phyloP scores from a whole-genome alignment of 2,797 vertebrate species.

The Danio aesculapii region DNA sequence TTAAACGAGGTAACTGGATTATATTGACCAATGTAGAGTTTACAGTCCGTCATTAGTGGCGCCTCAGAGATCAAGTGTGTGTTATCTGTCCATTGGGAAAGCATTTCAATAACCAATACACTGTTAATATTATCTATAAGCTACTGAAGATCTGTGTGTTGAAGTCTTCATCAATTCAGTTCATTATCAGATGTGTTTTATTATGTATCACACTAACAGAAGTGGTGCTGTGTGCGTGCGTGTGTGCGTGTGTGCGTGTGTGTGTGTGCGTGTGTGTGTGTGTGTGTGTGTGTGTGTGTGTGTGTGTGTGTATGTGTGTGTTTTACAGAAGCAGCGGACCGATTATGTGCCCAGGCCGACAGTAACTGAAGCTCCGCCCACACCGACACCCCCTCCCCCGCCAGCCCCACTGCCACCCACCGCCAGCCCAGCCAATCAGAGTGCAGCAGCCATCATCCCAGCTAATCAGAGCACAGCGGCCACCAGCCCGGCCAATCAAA shows the following conservation, averaged over 20 bases:
- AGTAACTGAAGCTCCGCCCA: conserved; percentile 66
- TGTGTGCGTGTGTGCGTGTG: no score
- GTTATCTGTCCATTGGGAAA: neutral
- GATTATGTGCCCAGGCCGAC: conserved; percentile 76
- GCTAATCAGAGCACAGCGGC: conserved; percentile 79
- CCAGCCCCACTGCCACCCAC: conserved; percentile 69
- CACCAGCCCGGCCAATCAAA: neutral
- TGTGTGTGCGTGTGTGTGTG: no score
- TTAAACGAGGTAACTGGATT: conserved; percentile 91
- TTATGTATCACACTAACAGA: no score
- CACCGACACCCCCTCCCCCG: conserved; percentile 69
- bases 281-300: neutral
- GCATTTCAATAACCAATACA: neutral
- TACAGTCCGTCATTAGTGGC: neutral
- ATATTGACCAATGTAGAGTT: neutral
- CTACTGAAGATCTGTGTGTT: neutral
- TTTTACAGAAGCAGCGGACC: conserved; percentile 86
- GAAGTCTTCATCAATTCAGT: neutral
- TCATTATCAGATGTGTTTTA: no score
- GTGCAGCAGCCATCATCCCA: conserved; percentile 57
- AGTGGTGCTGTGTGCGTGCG: no score
- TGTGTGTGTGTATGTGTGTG: neutral
- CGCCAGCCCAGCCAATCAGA: conserved; percentile 69
- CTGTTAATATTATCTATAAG: neutral
- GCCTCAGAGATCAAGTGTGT: neutral